Conservation (phyloP, 2,113 vertebrate genomes). For the Oenanthe melanoleuca region DNA sequence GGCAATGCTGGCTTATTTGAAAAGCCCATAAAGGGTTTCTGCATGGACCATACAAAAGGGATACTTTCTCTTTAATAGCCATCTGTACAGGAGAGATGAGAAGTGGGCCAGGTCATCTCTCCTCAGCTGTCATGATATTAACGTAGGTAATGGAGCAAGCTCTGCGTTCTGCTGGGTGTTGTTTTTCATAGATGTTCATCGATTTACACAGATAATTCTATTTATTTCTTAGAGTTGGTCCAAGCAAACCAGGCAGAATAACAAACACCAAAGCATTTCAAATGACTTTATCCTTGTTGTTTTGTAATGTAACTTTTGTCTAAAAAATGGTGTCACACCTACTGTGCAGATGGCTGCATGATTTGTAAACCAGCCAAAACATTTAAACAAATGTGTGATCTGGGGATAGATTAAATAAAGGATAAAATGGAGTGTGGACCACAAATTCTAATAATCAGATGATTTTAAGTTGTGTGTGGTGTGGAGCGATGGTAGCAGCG, state of each 20-base stretch:
- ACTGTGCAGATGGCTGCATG: conserved; percentile 85
- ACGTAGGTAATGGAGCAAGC: conserved; percentile 99
- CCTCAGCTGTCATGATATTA: conserved; percentile 99
- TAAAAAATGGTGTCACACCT: conserved; percentile 83
- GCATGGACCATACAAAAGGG: conserved; percentile 89
- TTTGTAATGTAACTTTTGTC: conserved; percentile 86
- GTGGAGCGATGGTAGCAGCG: conserved; percentile 71
- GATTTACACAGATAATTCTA: conserved; percentile 97
- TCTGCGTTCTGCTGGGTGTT: conserved; percentile 92
- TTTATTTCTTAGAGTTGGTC: conserved; percentile 94
- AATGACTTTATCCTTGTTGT: conserved; percentile 86
- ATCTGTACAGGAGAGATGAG: conserved; percentile 99
- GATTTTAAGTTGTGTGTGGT: conserved; percentile 80
- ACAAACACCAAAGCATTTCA: conserved; percentile 86
- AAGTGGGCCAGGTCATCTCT: conserved; percentile 96
- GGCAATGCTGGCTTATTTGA: conserved; percentile 85
- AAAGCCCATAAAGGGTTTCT: conserved; percentile 88
- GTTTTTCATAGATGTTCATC: conserved; percentile 95
- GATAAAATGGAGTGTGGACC: conserved; percentile 82
- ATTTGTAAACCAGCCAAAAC: conserved; percentile 88
- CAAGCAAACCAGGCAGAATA: conserved; percentile 88
- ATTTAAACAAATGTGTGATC: conserved; percentile 90
- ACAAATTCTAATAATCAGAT: conserved; percentile 85
- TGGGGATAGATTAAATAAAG: conserved; percentile 83
- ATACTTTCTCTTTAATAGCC: conserved; percentile 99